phyloP scores from a whole-genome alignment of 2,797 vertebrate genomes.

The Hemitrygon akajei region DNA sequence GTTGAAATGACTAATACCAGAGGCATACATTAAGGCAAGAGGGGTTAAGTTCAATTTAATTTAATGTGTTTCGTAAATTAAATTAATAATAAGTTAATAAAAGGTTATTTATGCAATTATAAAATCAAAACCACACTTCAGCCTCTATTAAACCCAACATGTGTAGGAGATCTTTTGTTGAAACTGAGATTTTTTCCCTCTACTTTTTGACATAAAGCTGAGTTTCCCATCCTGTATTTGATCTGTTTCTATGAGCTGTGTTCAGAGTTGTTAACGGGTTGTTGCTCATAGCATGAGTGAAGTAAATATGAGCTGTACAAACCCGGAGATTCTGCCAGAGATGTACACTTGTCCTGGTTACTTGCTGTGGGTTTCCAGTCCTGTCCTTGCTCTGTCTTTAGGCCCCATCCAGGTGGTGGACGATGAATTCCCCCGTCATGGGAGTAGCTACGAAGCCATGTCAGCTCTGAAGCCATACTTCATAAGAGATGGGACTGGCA shows the following conservation, averaged over 20 bases:
- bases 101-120: too few relatives aligned
- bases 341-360: not conserved
- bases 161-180: not conserved
- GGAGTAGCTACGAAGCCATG: slow-evolving; percentile 70
- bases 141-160: not conserved
- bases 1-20: too few relatives aligned
- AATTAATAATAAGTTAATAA: too few relatives aligned
- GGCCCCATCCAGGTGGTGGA: slow-evolving; percentile 74
- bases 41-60: too few relatives aligned
- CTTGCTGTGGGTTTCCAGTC: not conserved
- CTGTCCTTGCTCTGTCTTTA: slow-evolving; percentile 45
- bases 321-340: not conserved
- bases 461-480: slow-evolving; percentile 83
- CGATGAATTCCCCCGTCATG: slow-evolving; percentile 86
- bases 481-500: slow-evolving; percentile 77
- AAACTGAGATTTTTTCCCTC: not conserved
- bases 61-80: too few relatives aligned
- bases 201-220: not conserved
- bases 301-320: not conserved
- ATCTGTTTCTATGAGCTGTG: not conserved
- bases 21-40: too few relatives aligned
- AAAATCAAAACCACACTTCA: not conserved
- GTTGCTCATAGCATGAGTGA: not conserved
- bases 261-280: not conserved
- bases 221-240: not conserved